A percentile compares a stretch with the other conserved stretches of the same genome.
Conservation (phyloP, 2,888 invertebrate species). For the Sylvicola fuscatus region DNA sequence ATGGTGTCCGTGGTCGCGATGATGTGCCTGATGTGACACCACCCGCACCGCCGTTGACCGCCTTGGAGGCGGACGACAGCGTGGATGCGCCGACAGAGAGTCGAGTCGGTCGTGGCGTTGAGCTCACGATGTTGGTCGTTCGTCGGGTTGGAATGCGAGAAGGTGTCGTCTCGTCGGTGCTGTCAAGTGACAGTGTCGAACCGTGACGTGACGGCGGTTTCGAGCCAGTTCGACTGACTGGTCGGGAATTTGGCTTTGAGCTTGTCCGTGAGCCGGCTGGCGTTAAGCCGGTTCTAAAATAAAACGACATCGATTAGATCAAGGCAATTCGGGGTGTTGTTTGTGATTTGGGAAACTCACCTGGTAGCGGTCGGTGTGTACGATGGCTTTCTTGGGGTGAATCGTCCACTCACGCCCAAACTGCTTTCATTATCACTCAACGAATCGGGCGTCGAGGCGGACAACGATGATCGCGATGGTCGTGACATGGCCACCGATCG, state of each 20-base stretch:
- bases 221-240: conserved; percentile 68
- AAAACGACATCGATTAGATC: not conserved
- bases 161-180: conserved; percentile 49
- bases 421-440: conserved; percentile 72
- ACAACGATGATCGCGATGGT: conserved; percentile 55
- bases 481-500: conserved; percentile 81
- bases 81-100: conserved; percentile 36
- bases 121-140: conserved; percentile 32
- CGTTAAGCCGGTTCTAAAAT: conserved; percentile 34
- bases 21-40: conserved; percentile 27
- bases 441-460: conserved; percentile 76
- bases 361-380: conserved; percentile 9
- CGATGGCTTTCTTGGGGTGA: conserved; percentile 44
- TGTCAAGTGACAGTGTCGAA: conserved; percentile 75
- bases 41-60: conserved; percentile 37
- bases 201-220: conserved; percentile 88
- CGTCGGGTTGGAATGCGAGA: conserved; percentile 65
- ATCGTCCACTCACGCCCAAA: conserved; percentile 43
- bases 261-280: conserved; percentile 54
- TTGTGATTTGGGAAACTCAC: conserved; percentile 14
- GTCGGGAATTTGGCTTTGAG: conserved; percentile 65
- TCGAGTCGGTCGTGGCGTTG: conserved; percentile 30
- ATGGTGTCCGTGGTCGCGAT: conserved; percentile 52
- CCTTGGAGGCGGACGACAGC: conserved; percentile 12
- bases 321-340: conserved; percentile 6